Evolutionary conservation across 1,140 invertebrate genomes (phyloP).

Genomic region (Samia ricini): DNA sequence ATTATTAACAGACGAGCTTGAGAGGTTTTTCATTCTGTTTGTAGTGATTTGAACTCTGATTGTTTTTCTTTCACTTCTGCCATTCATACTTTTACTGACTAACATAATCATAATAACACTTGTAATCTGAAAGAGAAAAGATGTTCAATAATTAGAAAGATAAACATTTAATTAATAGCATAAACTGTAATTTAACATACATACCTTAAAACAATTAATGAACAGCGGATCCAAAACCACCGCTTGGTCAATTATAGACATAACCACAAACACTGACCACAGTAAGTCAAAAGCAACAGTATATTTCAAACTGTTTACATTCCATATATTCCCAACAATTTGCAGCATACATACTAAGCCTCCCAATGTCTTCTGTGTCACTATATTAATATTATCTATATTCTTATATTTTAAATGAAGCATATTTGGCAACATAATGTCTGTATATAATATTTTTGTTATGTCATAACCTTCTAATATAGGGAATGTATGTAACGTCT

Average conservation of each 20-base stretch:
- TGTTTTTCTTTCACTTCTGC: conserved; percentile 30
- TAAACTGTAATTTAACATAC: conserved; percentile 19
- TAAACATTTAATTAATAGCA: conserved; percentile 1
- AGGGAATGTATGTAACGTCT: conserved; percentile 64
- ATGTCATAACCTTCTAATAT: conserved; percentile 50
- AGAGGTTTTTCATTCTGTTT: conserved; percentile 50
- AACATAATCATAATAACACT: conserved; percentile 46
- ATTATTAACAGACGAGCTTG: conserved; percentile 35
- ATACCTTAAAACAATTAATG: conserved; percentile 57
- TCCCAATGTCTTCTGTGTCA: conserved; percentile 52
- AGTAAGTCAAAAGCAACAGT: conserved; percentile 53
- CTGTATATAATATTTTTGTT: conserved; percentile 34
- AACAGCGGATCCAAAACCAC: conserved; percentile 37
- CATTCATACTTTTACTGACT: conserved; percentile 50
- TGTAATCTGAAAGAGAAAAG: conserved; percentile 49
- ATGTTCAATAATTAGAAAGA: neutral
- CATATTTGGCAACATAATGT: conserved; percentile 42
- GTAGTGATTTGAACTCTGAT: conserved; percentile 37
- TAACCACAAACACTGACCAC: conserved; percentile 58
- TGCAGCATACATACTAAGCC: conserved; percentile 61
- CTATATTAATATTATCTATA: conserved; percentile 37
- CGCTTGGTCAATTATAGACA: conserved; percentile 40
- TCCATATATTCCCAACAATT: conserved; percentile 57
- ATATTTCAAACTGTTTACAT: conserved; percentile 52
- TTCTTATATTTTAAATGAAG: conserved; percentile 38